Percentiles rank a stretch among this genome's conserved stretches.
Evolutionary conservation across 2,113 vertebrate genomes (phyloP).

Genomic region (Melanerpes formicivorus): DNA sequence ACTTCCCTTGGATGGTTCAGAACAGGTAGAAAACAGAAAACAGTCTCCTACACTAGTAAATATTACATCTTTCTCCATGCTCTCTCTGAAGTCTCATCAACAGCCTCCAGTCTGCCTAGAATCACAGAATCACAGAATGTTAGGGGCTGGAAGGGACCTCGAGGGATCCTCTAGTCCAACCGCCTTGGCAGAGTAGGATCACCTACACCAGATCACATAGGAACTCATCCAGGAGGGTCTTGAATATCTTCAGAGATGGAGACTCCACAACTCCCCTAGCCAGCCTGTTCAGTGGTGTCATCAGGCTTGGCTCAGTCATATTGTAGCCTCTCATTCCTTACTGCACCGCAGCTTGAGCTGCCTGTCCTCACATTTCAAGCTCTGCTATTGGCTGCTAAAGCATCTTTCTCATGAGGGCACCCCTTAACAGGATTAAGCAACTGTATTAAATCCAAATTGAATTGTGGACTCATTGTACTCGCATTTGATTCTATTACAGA

Average conservation of each 20-base stretch:
- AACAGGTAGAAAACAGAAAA: neutral
- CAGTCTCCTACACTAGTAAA: neutral
- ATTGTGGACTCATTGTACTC: constrained; percentile 36
- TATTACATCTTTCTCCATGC: neutral
- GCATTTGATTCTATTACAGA: constrained; percentile 60
- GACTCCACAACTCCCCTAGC: no score
- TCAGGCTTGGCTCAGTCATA: neutral
- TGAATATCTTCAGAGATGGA: no score
- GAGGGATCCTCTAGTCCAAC: no score
- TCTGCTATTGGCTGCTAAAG: neutral
- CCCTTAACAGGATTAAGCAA: constrained; percentile 50
- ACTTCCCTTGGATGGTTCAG: neutral
- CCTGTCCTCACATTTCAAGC: neutral
- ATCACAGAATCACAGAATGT: neutral
- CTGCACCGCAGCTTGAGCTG: neutral
- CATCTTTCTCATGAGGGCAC: constrained; percentile 44
- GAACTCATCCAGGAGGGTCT: no score
- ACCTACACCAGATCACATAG: no score
- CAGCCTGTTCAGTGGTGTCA: neutral
- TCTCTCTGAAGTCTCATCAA: neutral
- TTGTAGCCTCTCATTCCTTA: neutral
- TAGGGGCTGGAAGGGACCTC: no score
- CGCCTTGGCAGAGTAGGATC: no score
- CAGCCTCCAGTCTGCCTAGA: neutral
- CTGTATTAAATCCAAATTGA: constrained; percentile 58